Conservation (phyloP, 2,888 invertebrate species). For the Ligdia adustata region DNA sequence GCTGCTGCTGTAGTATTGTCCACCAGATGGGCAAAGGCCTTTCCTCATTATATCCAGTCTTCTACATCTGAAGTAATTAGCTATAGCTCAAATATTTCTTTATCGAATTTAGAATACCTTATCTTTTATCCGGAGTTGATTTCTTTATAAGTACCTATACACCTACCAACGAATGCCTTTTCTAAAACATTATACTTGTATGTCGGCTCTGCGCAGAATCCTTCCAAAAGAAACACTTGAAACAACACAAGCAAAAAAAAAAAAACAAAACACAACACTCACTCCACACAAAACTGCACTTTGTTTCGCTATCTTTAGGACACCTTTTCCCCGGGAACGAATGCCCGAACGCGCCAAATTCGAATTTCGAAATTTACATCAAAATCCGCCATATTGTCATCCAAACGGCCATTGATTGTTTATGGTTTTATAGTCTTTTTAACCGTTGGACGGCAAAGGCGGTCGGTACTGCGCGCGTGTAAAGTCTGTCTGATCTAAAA, state of each 20-base stretch:
- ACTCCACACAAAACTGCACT: conserved; percentile 37
- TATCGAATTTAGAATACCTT: too few species aligned
- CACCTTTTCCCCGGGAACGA: conserved; percentile 36
- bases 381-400: conserved; percentile 42
- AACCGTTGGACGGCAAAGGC: conserved; percentile 45
- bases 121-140: too few species aligned
- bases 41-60: too few species aligned
- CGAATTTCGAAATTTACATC: conserved; percentile 40
- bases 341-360: conserved; percentile 11
- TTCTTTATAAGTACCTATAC: too few species aligned
- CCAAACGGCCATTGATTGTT: conserved; percentile 43
- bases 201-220: too few species aligned
- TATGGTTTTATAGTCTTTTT: conserved; percentile 53
- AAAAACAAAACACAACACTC: conserved; percentile 45
- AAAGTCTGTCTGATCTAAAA: conserved; percentile 62
- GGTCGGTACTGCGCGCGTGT: conserved; percentile 50
- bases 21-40: too few species aligned
- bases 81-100: too few species aligned
- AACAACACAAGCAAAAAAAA: too few species aligned
- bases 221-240: conserved; percentile 47
- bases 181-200: too few species aligned
- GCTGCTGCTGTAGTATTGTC: too few species aligned
- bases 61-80: too few species aligned
- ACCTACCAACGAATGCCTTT: too few species aligned
- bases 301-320: conserved; percentile 29